phyloP scores from a whole-genome alignment of 2,888 invertebrate genomes.

The Vanessa cardui region DNA sequence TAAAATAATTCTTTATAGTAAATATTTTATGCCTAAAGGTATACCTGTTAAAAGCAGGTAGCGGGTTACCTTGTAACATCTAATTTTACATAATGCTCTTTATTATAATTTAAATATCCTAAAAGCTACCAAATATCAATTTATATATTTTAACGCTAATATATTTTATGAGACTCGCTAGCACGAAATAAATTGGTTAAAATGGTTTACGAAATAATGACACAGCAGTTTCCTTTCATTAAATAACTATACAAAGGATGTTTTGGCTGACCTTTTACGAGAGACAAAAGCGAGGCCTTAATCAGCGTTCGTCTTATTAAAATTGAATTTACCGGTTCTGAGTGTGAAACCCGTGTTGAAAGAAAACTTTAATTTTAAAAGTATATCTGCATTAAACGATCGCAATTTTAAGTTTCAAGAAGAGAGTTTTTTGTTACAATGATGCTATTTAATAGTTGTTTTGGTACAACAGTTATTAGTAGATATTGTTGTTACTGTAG shows the following conservation, averaged over 20 bases:
- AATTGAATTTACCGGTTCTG: conserved; percentile 26
- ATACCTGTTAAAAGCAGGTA: no score
- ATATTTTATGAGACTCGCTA: conserved; percentile 16
- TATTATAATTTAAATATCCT: background rate
- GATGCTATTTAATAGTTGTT: no score
- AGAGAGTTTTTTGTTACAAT: no score
- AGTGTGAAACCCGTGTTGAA: background rate
- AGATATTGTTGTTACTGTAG: no score
- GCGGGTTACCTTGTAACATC: no score
- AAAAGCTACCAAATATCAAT: background rate
- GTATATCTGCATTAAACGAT: background rate
- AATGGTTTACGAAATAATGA: conserved; percentile 41
- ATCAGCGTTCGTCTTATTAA: conserved; percentile 35
- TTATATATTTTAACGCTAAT: conserved; percentile 1
- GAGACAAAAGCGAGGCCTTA: conserved; percentile 36
- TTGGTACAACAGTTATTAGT: no score
- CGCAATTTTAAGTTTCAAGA: no score
- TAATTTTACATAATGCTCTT: background rate
- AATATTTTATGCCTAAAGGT: no score
- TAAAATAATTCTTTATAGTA: no score
- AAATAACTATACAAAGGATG: conserved; percentile 41
- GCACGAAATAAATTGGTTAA: conserved; percentile 34
- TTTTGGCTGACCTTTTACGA: conserved; percentile 36
- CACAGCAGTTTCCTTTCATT: conserved; percentile 41
- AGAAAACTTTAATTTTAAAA: background rate